phyloP scores from a whole-genome alignment of 2,888 invertebrate species.

The Tuta absoluta region DNA sequence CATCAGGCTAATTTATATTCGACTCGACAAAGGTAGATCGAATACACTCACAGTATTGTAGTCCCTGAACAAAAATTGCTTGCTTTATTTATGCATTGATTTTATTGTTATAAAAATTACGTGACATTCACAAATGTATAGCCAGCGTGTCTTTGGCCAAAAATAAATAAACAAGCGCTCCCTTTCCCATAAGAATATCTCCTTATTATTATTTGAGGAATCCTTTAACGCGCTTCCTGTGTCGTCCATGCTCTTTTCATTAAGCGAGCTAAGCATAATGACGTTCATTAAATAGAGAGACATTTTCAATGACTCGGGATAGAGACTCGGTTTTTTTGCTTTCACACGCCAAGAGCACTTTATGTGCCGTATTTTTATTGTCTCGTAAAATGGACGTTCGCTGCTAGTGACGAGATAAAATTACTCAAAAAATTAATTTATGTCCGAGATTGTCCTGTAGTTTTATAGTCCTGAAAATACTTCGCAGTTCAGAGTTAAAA shows the following conservation, averaged over 20 bases:
- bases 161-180: slow-evolving; percentile 15
- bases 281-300: slow-evolving; percentile 31
- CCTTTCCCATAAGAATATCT: slow-evolving; percentile 3
- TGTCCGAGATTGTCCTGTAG: not conserved
- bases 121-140: not conserved
- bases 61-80: no score
- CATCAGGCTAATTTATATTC: not conserved
- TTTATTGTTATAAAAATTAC: not conserved
- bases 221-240: slow-evolving; percentile 28
- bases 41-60: no score
- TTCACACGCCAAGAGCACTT: slow-evolving; percentile 22
- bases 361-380: slow-evolving; percentile 28
- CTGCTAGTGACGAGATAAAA: slow-evolving; percentile 4
- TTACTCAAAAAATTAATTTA: slow-evolving; percentile 8
- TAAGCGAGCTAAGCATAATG: slow-evolving; percentile 19
- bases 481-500: slow-evolving; percentile 7
- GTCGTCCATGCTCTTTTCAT: slow-evolving; percentile 26
- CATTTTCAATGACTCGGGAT: slow-evolving; percentile 30
- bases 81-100: no score
- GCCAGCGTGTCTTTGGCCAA: not conserved
- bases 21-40: no score
- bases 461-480: slow-evolving; percentile 7
- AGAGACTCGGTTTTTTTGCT: slow-evolving; percentile 29
- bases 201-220: slow-evolving; percentile 19
- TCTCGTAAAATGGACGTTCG: slow-evolving; percentile 11